phyloP scores from a whole-genome alignment of 2,113 vertebrate genomes.

The Pseudopipra pipra region DNA sequence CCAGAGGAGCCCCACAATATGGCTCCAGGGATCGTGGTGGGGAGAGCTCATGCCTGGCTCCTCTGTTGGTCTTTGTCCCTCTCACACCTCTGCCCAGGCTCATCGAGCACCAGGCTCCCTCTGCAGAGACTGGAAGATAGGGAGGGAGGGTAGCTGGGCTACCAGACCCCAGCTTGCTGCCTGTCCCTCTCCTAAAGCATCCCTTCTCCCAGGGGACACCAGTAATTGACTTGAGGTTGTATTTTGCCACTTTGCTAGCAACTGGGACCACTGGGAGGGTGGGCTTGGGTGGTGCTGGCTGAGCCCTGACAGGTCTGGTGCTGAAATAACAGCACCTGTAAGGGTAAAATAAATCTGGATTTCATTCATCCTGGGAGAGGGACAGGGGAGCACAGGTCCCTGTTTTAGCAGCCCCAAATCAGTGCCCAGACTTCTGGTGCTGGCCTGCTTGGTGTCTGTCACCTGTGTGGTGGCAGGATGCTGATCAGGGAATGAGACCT shows the following conservation, averaged over 20 bases:
- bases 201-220: background rate
- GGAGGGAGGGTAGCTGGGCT: background rate
- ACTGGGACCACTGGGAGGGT: background rate
- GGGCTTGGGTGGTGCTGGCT: background rate
- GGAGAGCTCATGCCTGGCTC: background rate
- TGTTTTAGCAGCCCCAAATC: background rate
- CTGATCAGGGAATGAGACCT: background rate
- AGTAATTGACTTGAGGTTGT: background rate
- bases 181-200: background rate
- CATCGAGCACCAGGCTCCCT: background rate
- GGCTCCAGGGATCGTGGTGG: fast-evolving
- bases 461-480: fast-evolving
- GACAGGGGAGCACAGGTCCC: background rate
- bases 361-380: background rate
- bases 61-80: fast-evolving
- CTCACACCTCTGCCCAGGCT: background rate
- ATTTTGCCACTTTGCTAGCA: background rate
- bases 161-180: background rate
- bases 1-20: fast-evolving
- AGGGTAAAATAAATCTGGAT: background rate
- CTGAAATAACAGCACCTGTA: background rate
- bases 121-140: background rate
- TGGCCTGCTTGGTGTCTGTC: fast-evolving
- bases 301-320: background rate
- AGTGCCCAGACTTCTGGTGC: background rate